Evolutionary conservation across 2,888 invertebrate genomes (phyloP), one percentile per base, ranked within the genome.

Genomic region (Colletes collaris): DNA sequence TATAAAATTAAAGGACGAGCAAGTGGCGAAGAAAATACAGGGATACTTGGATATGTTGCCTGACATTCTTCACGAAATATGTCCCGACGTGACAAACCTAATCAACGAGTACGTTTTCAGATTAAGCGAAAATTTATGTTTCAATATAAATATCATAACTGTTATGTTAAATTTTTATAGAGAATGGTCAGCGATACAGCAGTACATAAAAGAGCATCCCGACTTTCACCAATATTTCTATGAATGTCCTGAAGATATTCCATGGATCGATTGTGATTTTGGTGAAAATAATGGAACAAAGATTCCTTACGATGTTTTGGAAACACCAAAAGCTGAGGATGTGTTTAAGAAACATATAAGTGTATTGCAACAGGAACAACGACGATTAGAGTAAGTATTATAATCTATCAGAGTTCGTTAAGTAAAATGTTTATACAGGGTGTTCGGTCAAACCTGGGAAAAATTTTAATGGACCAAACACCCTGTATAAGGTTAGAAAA

Each of bases 221-320:
- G 97, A 98, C 93, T 99, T 98, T 94, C 96, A 97, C 73, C 96
- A 97, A 90, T 98, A 97, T 94, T 99, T 99, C 94, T 97, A 97
- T 89, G 97, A 97, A 90, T 96, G 96, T 89, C 96, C 96, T 11
- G 96, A 96, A 88, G 96, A 96, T 89, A 96, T 95, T 88, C 95
- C 96, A 64, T 97, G 96, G 97, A 96, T 96, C 82, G 96, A 96
- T 92, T 95, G 96, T 84, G 95, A 95, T 92, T 94, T 95, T 84
- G 94, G 95, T 62, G 95, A 96, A 83, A 95, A 93, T 92, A 95
- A 94, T 92, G 97, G 97, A 90, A 94, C 95, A 40, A 95, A 98
- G 90, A 97, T 99, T 91, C 99, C 99, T 0, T 97, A 97, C 92
- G 98, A 98, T 93, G 96, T 99, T 76, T 94, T 99, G 76, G 97